Conservation (phyloP, 2,797 vertebrate genomes). For the Alca torda region DNA sequence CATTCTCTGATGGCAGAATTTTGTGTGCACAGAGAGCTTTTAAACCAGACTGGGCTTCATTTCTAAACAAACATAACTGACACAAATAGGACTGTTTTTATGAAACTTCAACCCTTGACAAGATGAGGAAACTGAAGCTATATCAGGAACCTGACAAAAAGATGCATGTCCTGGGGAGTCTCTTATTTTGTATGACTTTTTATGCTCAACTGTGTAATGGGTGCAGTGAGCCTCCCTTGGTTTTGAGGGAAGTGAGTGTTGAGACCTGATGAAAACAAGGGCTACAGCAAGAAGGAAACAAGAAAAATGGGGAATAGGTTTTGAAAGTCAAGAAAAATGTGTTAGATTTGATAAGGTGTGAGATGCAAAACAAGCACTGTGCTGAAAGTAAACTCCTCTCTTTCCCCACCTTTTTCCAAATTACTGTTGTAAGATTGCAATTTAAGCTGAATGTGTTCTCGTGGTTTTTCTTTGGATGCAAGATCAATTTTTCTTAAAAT, state of each 20-base stretch:
- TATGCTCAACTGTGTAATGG: not conserved
- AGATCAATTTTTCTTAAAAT: not conserved
- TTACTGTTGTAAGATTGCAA: not conserved
- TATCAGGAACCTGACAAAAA: not conserved
- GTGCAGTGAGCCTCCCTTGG: not conserved
- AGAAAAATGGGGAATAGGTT: not conserved
- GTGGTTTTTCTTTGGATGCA: not conserved
- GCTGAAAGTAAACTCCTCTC: not conserved
- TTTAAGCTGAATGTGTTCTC: not conserved
- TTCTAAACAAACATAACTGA: not conserved
- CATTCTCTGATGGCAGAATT: not conserved
- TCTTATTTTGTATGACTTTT: not conserved
- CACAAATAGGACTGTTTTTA: not conserved
- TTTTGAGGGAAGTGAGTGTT: not conserved
- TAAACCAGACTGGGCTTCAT: not conserved
- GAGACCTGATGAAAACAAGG: not conserved
- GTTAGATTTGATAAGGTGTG: not conserved
- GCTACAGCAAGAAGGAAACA: not conserved
- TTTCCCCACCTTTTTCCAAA: fast-evolving
- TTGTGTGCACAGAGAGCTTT: not conserved
- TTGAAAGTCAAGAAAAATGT: not conserved
- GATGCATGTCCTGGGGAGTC: not conserved
- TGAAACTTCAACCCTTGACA: not conserved
- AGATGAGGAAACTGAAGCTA: not conserved
- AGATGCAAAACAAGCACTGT: not conserved